Base-by-base conservation (phyloP, 2,113 vertebrate species). In the Gopherus evgoodei region DNA sequence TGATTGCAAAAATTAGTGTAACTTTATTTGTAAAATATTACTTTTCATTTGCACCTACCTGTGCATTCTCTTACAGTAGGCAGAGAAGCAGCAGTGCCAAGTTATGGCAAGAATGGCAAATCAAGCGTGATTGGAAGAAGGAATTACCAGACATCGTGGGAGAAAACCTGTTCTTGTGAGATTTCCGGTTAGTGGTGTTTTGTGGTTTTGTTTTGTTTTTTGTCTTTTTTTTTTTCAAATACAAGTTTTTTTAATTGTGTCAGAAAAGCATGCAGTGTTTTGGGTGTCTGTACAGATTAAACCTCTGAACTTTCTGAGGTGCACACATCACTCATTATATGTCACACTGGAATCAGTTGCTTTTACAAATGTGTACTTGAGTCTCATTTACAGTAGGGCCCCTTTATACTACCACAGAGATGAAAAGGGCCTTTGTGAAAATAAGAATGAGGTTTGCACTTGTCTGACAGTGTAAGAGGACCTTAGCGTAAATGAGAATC, bases 211-310 rank as follows among this genome's bases (percentile, higher is more conserved):
- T 57, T 57, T 57, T 27, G 24, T 57, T 57, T 57, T 57, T 57
- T 57, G 4, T 31, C 21, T 8, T 54, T 54, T 80, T 44, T 44
- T 72, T 75, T 92, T 85, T 79, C 16, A 72, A 8, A 54, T 82
- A 69, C 11, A 72, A 1, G 81, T 44, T 59, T 54, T 62, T 87
- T 62, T 69, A 42, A 56, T 57, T 78, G 84, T 1, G 31, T 79
- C 1, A 0, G 21, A 2, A 4, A 2, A 16, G 29, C 1, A 62
- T 29, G 7, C 6, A 31, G 22, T 27, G 72, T 2, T 85, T 82
- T 86, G 81, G 50, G 17, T 17, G 79, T 25, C 38, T 87, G 5
- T 42, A 17, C 79, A 72, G n/a, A 35, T 85, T 29, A 88, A 49
- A 57, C 5, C 44, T 79, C 44, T 53, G 24, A 50, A 85, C 19